Percentiles rank a stretch among this genome's conserved stretches.
These are phyloP conservation scores for Habrosyne pyritoides DNA, from an alignment of 2,888 invertebrate genomes.

Conservation along the genomic window DNA sequence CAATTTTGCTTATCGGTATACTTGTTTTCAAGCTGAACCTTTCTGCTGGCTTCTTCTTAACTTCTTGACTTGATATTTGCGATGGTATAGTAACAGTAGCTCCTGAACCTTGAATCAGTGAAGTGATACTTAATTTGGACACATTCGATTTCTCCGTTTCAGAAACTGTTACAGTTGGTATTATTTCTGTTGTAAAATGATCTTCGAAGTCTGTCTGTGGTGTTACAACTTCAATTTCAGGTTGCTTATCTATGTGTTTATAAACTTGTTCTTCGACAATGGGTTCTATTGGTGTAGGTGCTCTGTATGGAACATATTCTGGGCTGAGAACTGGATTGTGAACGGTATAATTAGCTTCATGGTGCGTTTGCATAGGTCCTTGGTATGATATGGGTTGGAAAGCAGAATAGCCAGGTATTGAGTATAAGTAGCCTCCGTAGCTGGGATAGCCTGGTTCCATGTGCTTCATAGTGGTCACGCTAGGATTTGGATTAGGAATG, in stretches of 20 bases:
- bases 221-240: constrained; percentile 32
- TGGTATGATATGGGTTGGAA: constrained; percentile 72
- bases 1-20: constrained; percentile 78
- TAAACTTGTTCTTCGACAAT: constrained; percentile 28
- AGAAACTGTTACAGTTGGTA: constrained; percentile 43
- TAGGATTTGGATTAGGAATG: constrained; percentile 76
- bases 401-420: constrained; percentile 75
- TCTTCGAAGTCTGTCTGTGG: constrained; percentile 69
- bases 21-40: constrained; percentile 76
- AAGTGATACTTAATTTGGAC: constrained; percentile 63
- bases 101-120: constrained; percentile 62
- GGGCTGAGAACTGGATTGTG: constrained; percentile 35
- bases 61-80: constrained; percentile 46
- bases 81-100: constrained; percentile 55
- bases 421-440: constrained; percentile 69
- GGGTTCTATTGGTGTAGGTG: constrained; percentile 36
- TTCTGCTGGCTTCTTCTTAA: constrained; percentile 64
- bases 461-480: constrained; percentile 62
- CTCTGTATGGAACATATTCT: constrained; percentile 46
- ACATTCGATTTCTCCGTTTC: constrained; percentile 48
- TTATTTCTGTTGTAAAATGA: constrained; percentile 65
- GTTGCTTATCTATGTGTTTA: constrained; percentile 30
- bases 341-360: constrained; percentile 43
- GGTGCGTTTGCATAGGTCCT: constrained; percentile 33
- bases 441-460: constrained; percentile 63